Conservation (phyloP, 2,797 vertebrate species). For the Paedocypris micromegethes region DNA sequence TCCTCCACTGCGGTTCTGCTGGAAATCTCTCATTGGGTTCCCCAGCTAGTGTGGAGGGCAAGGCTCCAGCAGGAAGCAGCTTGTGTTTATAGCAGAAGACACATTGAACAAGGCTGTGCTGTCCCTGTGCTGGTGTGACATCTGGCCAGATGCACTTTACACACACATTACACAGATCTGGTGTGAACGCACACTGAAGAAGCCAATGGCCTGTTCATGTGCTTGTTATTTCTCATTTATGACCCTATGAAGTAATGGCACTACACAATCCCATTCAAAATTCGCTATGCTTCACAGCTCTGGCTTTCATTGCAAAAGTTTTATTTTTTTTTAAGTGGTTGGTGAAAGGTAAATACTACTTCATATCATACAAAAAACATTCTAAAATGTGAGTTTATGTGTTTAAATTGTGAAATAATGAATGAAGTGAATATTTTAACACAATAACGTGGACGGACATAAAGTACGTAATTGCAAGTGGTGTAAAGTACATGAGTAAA, state of each 20-base stretch:
- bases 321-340: neutral
- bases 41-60: constrained; percentile 19
- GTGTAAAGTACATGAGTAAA: too few species aligned
- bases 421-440: too few species aligned
- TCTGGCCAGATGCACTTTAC: constrained; percentile 24
- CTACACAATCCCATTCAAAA: constrained; percentile 17
- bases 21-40: constrained; percentile 24
- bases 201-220: constrained; percentile 13
- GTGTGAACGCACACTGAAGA: neutral
- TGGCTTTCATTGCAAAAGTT: neutral
- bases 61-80: constrained; percentile 29
- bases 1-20: constrained; percentile 9
- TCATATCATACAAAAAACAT: too few species aligned
- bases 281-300: neutral
- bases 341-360: too few species aligned
- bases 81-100: constrained; percentile 23
- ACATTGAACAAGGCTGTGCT: constrained; percentile 19
- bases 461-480: too few species aligned
- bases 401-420: too few species aligned
- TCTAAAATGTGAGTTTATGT: too few species aligned
- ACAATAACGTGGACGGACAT: too few species aligned
- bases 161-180: neutral
- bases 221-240: constrained; percentile 21
- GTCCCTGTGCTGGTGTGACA: constrained; percentile 20
- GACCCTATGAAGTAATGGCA: constrained; percentile 17